phyloP scores from a whole-genome alignment of 2,888 invertebrate species.

The Mesochorus sp. region DNA sequence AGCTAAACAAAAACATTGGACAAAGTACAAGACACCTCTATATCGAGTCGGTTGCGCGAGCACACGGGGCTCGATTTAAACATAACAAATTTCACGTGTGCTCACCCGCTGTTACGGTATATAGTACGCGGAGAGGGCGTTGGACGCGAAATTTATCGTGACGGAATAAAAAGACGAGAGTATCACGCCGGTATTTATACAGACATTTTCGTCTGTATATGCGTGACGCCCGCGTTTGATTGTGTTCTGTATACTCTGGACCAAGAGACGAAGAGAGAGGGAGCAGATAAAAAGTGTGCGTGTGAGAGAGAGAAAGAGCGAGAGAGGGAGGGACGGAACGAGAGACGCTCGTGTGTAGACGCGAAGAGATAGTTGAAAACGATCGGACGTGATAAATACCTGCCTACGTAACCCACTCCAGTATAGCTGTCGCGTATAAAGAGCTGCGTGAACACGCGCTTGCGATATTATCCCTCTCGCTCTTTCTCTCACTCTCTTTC shows the following conservation, averaged over 20 bases:
- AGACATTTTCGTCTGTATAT: neutral
- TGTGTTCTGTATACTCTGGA: slow-evolving; percentile 6
- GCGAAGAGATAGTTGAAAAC: slow-evolving; percentile 49
- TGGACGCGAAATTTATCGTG: slow-evolving; percentile 48
- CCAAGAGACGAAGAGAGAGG: neutral
- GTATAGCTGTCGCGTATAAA: slow-evolving; percentile 59
- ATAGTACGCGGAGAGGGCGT: slow-evolving; percentile 2
- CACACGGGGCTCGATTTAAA: slow-evolving; percentile 33
- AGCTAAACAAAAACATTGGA: slow-evolving; percentile 6
- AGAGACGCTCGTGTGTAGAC: neutral
- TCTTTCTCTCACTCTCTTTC: neutral
- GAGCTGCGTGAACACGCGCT: slow-evolving; percentile 50
- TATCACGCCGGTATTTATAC: neutral
- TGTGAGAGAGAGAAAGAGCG: neutral
- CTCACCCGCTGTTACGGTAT: neutral
- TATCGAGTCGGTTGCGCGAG: slow-evolving; percentile 31
- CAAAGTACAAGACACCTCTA: slow-evolving; percentile 36
- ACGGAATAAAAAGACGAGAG: slow-evolving; percentile 39
- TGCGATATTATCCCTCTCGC: slow-evolving; percentile 4
- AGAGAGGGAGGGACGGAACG: neutral
- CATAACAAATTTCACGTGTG: slow-evolving; percentile 33
- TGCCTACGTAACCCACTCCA: slow-evolving; percentile 62
- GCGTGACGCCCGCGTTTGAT: slow-evolving; percentile 24
- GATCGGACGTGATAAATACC: slow-evolving; percentile 62
- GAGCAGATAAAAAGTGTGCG: neutral